These are phyloP conservation scores for Sciurus vulgaris DNA, from an alignment of 2,797 vertebrate genomes.

Conservation along the genomic window DNA sequence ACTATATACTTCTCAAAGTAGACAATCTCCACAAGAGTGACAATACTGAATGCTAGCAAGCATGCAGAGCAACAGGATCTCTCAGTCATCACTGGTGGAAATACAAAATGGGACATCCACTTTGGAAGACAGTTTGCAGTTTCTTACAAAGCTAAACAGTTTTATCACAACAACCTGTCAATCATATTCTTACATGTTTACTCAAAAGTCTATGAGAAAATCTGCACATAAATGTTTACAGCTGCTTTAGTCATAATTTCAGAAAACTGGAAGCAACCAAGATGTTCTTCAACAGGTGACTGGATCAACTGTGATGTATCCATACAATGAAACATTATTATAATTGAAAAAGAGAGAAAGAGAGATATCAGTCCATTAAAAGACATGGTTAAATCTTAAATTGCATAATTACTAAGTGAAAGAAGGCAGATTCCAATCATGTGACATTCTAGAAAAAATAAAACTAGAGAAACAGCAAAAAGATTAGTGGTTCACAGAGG, in stretches of 20 bases:
- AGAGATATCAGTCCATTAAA: not conserved
- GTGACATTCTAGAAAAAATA: not conserved
- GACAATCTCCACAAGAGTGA: not conserved
- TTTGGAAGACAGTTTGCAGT: not conserved
- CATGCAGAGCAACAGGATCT: not conserved
- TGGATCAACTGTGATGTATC: not conserved
- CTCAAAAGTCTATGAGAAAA: not conserved
- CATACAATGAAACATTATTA: not conserved
- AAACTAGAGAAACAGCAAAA: not conserved
- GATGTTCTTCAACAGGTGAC: not conserved
- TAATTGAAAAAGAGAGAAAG: not conserved
- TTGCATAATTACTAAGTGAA: not conserved
- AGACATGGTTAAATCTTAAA: not conserved
- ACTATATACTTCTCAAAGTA: not conserved
- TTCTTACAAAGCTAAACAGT: not conserved
- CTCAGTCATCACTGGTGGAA: not conserved
- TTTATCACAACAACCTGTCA: not conserved
- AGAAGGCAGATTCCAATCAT: not conserved
- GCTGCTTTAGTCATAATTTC: not conserved
- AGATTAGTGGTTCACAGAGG: not conserved
- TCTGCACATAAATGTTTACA: not conserved
- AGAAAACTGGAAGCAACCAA: slow-evolving; percentile 3
- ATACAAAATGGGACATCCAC: not conserved
- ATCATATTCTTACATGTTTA: not conserved
- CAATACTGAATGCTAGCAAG: no score